phyloP scores from a whole-genome alignment of 1,140 invertebrate genomes.

The Pygmarrhopalites habei region DNA sequence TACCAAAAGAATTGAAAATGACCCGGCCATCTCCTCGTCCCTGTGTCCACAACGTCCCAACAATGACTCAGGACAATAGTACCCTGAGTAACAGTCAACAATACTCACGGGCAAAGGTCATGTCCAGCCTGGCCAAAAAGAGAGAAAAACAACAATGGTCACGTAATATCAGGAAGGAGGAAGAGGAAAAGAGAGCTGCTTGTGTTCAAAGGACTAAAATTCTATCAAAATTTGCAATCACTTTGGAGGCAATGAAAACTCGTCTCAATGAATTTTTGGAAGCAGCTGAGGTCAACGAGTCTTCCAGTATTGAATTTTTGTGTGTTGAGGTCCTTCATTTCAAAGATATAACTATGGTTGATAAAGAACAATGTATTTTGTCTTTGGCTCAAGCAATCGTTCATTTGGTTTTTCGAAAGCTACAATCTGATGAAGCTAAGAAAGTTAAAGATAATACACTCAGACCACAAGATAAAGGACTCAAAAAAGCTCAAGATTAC shows the following conservation, averaged over 20 bases:
- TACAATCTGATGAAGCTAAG: not conserved
- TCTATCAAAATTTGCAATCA: not conserved
- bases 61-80: not conserved
- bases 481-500: not conserved
- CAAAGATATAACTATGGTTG: not conserved
- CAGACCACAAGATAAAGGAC: too few species aligned
- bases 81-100: not conserved
- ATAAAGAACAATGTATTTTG: constrained; percentile 1
- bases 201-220: not conserved
- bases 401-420: not conserved
- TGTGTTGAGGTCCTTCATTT: not conserved
- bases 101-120: not conserved
- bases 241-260: constrained; percentile 2
- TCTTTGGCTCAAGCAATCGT: constrained; percentile 15
- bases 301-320: not conserved
- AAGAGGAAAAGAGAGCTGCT: not conserved
- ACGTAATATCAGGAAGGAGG: not conserved
- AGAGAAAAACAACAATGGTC: not conserved
- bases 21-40: not conserved
- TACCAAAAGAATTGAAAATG: not conserved
- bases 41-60: not conserved
- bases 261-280: not conserved
- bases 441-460: not conserved
- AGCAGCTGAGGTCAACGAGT: not conserved
- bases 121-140: not conserved